Evolutionary conservation across 2,113 vertebrate species (phyloP).

Genomic region (Ovis canadensis): DNA sequence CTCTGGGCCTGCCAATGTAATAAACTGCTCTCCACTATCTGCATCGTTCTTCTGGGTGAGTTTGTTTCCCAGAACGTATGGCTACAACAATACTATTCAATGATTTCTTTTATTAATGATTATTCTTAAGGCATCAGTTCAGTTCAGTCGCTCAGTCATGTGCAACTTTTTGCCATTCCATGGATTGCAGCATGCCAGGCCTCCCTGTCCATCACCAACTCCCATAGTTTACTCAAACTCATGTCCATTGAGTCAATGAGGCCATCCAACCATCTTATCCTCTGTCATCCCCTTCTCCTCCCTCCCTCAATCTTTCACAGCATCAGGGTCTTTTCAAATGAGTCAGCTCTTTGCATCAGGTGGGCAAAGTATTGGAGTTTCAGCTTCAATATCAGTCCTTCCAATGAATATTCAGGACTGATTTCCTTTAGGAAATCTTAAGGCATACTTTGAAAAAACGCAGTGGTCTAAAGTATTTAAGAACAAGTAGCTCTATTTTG

Average conservation of each 20-base stretch:
- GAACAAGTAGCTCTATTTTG: not conserved
- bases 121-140: not conserved
- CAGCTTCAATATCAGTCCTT: not conserved
- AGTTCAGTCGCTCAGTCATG: not conserved
- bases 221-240: not conserved
- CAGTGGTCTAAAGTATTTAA: not conserved
- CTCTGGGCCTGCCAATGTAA: not conserved
- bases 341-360: not conserved
- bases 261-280: not conserved
- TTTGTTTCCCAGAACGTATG: not conserved
- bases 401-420: not conserved
- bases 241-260: not conserved
- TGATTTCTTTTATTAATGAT: not conserved
- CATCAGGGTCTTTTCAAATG: not conserved
- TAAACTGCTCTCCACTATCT: not conserved
- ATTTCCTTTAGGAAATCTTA: not conserved
- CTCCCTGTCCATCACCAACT: not conserved
- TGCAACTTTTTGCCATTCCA: rapidly evolving
- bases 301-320: not conserved
- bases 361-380: not conserved
- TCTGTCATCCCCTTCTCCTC: not conserved
- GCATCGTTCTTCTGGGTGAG: not conserved
- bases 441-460: not conserved
- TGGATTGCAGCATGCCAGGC: not conserved
- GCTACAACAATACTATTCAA: not conserved